Evolutionary conservation across 2,113 vertebrate genomes (phyloP).

Genomic region (Hippocampus barbouri): DNA sequence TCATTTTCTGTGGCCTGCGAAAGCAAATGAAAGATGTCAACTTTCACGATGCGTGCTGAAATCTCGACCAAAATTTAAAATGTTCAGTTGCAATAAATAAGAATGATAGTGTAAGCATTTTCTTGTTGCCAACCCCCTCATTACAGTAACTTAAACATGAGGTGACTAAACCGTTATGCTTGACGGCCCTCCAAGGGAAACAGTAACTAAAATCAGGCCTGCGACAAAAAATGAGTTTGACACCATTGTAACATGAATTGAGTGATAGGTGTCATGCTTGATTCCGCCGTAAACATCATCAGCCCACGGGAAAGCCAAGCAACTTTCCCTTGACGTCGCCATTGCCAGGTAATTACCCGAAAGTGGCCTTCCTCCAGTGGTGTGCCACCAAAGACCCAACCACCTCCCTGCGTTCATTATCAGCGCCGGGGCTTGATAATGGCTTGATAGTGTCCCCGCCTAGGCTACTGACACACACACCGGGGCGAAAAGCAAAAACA

Average conservation of each 20-base stretch:
- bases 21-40: too few relatives aligned
- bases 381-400: conserved; percentile 55
- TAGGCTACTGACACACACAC: conserved; percentile 44
- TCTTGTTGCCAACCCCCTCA: too few relatives aligned
- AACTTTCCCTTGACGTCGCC: conserved; percentile 42
- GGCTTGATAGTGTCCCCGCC: conserved; percentile 44
- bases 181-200: too few relatives aligned
- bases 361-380: conserved; percentile 58
- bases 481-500: neutral
- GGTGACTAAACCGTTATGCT: too few relatives aligned
- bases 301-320: conserved; percentile 45
- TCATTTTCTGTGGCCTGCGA: too few relatives aligned
- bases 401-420: conserved; percentile 70
- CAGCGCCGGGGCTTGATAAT: conserved; percentile 62
- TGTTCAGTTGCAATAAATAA: too few relatives aligned
- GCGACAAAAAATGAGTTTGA: too few relatives aligned
- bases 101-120: too few relatives aligned
- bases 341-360: conserved; percentile 66
- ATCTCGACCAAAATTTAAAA: too few relatives aligned
- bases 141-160: too few relatives aligned
- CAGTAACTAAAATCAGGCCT: too few relatives aligned
- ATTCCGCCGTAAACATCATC: conserved; percentile 32
- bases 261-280: conserved; percentile 33
- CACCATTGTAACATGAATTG: neutral
- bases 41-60: too few relatives aligned